Evolutionary conservation across 35 echinoderm and acorn worm species (phyloP), one percentile per base, ranked within the genome.

Genomic region (Heliocidaris erythrogramma): DNA sequence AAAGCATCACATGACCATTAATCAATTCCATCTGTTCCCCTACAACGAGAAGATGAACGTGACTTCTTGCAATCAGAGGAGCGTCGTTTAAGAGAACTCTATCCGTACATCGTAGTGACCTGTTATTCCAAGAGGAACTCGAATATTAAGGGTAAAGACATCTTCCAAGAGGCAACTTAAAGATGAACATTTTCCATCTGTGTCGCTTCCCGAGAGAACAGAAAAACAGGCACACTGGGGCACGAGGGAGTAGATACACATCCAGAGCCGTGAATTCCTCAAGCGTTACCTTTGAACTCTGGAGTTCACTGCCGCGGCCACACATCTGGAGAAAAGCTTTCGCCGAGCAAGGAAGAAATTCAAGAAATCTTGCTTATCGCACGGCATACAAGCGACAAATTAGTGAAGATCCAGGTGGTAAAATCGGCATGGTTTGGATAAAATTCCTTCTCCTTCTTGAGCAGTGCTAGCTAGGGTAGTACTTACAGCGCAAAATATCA

Each of bases 311-410:
- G 31, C 87, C 87, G 87, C 87, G 47, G 87, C 87, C 87, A 47
- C 87, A 89, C 87, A 89, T 89, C 87, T 89, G 87, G 87, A 32
- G 47, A 89, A 89, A 47, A 48, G 87, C 31, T 89, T 89, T 89
- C 47, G 87, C 31, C 12, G 87, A 89, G 87, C 31, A 89, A 89
- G 87, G 87, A 89, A 89, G 87, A 89, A 89, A 89, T 89, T 89
- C 87, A 89, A 89, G 87, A 89, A 89, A 89, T 89, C 87, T 89
- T 89, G 87, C 87, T 89, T 89, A 89, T 31, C 47, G 87, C 47
- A 89, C 87, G 87, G 42, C 87, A 89, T 89, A 48, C 87, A 48
- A 89, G 87, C 47, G 87, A 89, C 87, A 89, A 89, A 89, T 89
- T 89, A 89, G 87, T 27, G 87, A 32, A n/a, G 87, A 89, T 48